Percentiles rank a stretch among this genome's conserved stretches.
Conservation (phyloP, 2,888 invertebrate species). For the Spodoptera picta region DNA sequence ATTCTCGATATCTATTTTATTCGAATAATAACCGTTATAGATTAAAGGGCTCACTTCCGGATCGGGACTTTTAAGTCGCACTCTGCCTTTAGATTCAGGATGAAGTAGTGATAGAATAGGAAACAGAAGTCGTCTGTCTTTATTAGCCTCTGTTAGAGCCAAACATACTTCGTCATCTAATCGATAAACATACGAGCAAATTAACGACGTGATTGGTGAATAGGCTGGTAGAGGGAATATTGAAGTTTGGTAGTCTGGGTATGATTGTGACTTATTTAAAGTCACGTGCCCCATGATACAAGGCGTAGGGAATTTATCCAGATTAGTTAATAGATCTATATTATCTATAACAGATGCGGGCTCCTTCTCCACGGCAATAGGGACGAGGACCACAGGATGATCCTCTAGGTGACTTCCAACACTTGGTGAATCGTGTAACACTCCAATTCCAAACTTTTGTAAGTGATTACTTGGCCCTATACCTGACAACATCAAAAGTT, state of each 20-base stretch:
- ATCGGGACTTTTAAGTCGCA: slow-evolving; percentile 57
- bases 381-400: slow-evolving; percentile 58
- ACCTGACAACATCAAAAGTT: slow-evolving; percentile 76
- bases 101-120: slow-evolving; percentile 55
- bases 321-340: slow-evolving; percentile 46
- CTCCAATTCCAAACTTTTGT: slow-evolving; percentile 59
- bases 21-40: slow-evolving; percentile 54
- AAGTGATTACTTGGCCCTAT: slow-evolving; percentile 71
- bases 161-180: slow-evolving; percentile 56
- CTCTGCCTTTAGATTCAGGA: slow-evolving; percentile 65
- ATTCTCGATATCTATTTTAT: slow-evolving; percentile 60
- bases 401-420: slow-evolving; percentile 72
- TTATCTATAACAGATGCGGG: slow-evolving; percentile 47
- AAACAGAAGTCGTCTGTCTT: slow-evolving; percentile 47
- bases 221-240: slow-evolving; percentile 54
- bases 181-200: slow-evolving; percentile 52
- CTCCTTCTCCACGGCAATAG: slow-evolving; percentile 52
- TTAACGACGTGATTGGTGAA: slow-evolving; percentile 48
- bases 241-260: slow-evolving; percentile 68
- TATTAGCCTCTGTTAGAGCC: slow-evolving; percentile 43
- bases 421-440: slow-evolving; percentile 62
- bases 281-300: slow-evolving; percentile 62
- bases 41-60: slow-evolving; percentile 60
- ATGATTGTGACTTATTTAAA: slow-evolving; percentile 58
- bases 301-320: slow-evolving; percentile 59